Conservation (phyloP, 2,888 invertebrate species). For the Drosophila tanythrix region DNA sequence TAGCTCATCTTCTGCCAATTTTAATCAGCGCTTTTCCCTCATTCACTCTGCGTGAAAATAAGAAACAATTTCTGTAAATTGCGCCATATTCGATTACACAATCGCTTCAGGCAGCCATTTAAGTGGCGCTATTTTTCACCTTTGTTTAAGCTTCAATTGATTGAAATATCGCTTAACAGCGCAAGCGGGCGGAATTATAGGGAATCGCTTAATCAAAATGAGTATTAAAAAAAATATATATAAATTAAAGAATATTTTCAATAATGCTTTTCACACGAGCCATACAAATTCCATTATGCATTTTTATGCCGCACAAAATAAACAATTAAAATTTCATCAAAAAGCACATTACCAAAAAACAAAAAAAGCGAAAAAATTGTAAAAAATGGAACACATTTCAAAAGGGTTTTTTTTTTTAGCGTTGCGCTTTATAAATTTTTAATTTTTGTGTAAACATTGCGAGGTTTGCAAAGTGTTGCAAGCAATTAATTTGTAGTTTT, state of each 20-base stretch:
- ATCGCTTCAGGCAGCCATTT: not conserved
- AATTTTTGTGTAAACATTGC: conserved; percentile 66
- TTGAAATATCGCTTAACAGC: conserved; percentile 30
- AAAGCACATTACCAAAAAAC: conserved; percentile 30
- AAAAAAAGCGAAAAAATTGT: conserved; percentile 1
- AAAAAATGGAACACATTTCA: not conserved
- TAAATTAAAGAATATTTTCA: conserved; percentile 22
- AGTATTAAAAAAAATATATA: conserved; percentile 1
- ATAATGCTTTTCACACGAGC: conserved; percentile 16
- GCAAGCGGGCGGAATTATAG: conserved; percentile 8
- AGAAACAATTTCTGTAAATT: not conserved
- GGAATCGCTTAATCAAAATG: conserved; percentile 18
- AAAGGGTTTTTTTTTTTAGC: conserved; percentile 13
- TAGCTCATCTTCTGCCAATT: not conserved
- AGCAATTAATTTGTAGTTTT: conserved; percentile 68
- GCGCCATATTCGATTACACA: conserved; percentile 1
- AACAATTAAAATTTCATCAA: conserved; percentile 63
- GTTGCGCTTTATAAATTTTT: conserved; percentile 65
- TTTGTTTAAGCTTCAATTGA: conserved; percentile 20
- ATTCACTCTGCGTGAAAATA: not conserved
- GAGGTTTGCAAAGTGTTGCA: conserved; percentile 40
- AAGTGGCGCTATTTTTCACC: not conserved
- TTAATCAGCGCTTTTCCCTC: not conserved
- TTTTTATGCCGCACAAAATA: conserved; percentile 32
- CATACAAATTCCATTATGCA: conserved; percentile 28